Evolutionary conservation across 2,888 invertebrate genomes (phyloP).

Genomic region (Caenorhabditis sinica): DNA sequence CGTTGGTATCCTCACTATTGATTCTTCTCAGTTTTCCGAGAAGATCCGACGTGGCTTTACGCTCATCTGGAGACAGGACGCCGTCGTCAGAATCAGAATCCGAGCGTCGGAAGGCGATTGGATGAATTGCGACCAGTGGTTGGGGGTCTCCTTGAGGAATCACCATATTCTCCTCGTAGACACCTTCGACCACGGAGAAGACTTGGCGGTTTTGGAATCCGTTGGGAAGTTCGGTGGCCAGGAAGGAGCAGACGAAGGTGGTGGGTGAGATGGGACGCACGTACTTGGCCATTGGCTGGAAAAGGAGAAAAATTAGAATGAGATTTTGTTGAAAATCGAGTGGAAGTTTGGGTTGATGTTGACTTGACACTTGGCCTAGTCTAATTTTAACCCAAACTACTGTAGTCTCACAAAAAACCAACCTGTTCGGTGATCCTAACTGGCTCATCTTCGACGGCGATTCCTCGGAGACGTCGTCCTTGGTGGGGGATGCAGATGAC

Average conservation of each 20-base stretch:
- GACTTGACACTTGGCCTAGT: not conserved
- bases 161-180: constrained; percentile 14
- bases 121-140: too few species aligned
- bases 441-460: not conserved
- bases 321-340: not conserved
- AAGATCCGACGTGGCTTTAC: constrained; percentile 7
- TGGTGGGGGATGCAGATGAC: constrained; percentile 15
- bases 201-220: not conserved
- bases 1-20: not conserved
- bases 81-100: not conserved
- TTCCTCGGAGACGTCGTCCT: not conserved
- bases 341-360: too few species aligned
- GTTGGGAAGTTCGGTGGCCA: not conserved
- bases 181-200: not conserved
- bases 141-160: not conserved
- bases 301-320: not conserved
- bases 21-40: not conserved
- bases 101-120: not conserved
- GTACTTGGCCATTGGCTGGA: constrained; percentile 14
- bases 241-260: constrained; percentile 9
- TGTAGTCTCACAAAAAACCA: too few species aligned
- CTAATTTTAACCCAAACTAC: not conserved
- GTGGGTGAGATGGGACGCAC: not conserved
- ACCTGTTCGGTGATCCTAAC: constrained; percentile 14
- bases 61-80: constrained; percentile 14